phyloP scores from a whole-genome alignment of 2,113 vertebrate genomes.

The Eulacestoma nigropectus region DNA sequence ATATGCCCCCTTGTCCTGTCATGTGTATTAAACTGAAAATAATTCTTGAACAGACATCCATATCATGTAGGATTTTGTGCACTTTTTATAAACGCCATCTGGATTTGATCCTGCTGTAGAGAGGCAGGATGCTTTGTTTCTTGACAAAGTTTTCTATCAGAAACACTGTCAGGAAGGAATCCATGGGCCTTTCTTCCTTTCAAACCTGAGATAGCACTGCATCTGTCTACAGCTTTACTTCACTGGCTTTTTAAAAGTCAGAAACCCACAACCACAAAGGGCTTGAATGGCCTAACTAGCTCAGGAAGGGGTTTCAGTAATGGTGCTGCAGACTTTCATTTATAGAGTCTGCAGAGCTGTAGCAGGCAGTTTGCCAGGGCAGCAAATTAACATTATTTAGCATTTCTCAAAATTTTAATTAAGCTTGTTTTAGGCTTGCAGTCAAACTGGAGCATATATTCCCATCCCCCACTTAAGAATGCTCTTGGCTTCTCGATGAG shows the following conservation, averaged over 20 bases:
- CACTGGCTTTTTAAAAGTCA: background rate
- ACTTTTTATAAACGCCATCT: slow-evolving; percentile 51
- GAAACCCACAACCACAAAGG: background rate
- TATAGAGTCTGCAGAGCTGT: background rate
- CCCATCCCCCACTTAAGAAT: background rate
- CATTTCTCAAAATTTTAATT: slow-evolving; percentile 65
- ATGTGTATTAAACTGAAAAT: slow-evolving; percentile 63
- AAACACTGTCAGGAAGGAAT: slow-evolving; percentile 23
- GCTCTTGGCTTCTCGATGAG: slow-evolving; percentile 32
- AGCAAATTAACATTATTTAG: slow-evolving; percentile 55
- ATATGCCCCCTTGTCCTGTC: slow-evolving; percentile 65
- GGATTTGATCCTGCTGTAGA: slow-evolving; percentile 47
- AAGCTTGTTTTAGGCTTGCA: slow-evolving; percentile 42
- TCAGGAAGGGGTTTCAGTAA: background rate
- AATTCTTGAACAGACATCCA: slow-evolving; percentile 62
- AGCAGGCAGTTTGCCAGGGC: slow-evolving; percentile 27
- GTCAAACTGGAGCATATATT: slow-evolving; percentile 14
- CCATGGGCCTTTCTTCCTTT: background rate
- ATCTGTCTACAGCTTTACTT: slow-evolving; percentile 1
- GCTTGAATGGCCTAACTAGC: background rate
- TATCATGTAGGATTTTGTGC: slow-evolving; percentile 56
- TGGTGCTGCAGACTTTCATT: background rate
- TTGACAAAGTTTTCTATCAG: slow-evolving; percentile 10
- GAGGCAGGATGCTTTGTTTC: slow-evolving; percentile 50
- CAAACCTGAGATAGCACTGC: background rate